Base-by-base conservation (phyloP, 1,140 invertebrate species). In the Melipona quadrifasciata region DNA sequence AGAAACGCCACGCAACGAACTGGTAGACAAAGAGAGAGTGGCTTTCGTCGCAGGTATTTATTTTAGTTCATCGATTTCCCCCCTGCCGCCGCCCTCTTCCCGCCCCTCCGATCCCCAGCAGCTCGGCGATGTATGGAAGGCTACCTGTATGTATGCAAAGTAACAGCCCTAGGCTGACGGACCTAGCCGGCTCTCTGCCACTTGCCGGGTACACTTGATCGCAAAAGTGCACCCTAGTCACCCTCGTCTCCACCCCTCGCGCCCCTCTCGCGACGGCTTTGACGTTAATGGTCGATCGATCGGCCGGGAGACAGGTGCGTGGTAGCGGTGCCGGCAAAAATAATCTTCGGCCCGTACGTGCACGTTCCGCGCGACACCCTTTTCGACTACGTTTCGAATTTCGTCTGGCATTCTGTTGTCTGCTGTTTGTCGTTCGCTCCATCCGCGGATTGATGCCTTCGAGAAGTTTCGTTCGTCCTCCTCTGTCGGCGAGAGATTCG, bases 61-160 rank as follows among this genome's bases (percentile, higher is more conserved):
- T 91, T 91, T 91, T 89, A 89, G 87, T 83, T 90, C 86, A 91
- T 91, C 85, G 89, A 91, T 91, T 91, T 88, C 76, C 71, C 68
- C 5, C 39, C n/a, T n/a, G n/a, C n/a, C n/a, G n/a, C n/a, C n/a
- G n/a, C n/a, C 39, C 39, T 39, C 39, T 5, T 5, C 5, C 39
- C 8, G 8, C 6, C 8, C 39, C 39, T 0, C 31, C 31, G n/a
- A n/a, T 31, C 39, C 39, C 2, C 34, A 2, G 6, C 64, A 58
- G 84, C 77, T 39, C 67, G 65, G 27, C 79, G 55, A 55, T 86
- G 80, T 86, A 75, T 24, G 55, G 76, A 82, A 80, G 87, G 80
- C 53, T 31, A 88, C 12, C 47, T 88, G 83, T 86, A 86, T 89
- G 75, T 86, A 89, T 89, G 87, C 87, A 89, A 88, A 89, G 87